phyloP scores from a whole-genome alignment of 2,888 invertebrate genomes.

The Atherix ibis region DNA sequence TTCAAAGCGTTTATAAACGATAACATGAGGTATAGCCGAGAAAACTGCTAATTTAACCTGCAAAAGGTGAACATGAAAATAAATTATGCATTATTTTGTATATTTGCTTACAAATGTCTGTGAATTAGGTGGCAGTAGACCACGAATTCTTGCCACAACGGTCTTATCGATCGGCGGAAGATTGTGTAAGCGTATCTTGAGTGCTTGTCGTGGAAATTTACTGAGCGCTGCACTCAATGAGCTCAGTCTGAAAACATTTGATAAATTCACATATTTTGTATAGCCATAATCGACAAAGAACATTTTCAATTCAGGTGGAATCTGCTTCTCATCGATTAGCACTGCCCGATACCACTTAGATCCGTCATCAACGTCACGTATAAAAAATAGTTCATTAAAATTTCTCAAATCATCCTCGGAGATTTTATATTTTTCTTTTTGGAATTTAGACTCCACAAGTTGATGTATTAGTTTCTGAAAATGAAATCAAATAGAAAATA shows the following conservation, averaged over 20 bases:
- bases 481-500: constrained; percentile 6
- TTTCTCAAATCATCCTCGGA: constrained; percentile 22
- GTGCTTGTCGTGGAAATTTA: constrained; percentile 41
- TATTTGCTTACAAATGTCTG: constrained; percentile 27
- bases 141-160: constrained; percentile 41
- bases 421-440: constrained; percentile 24
- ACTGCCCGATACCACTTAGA: constrained; percentile 36
- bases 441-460: constrained; percentile 22
- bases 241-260: constrained; percentile 35
- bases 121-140: constrained; percentile 37
- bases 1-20: constrained; percentile 51
- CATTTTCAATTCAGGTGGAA: constrained; percentile 22
- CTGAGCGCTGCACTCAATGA: constrained; percentile 38
- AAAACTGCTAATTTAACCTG: constrained; percentile 32
- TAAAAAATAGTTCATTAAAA: constrained; percentile 33
- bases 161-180: constrained; percentile 37
- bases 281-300: constrained; percentile 41
- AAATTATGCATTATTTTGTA: neutral
- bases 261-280: constrained; percentile 29
- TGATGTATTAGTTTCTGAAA: constrained; percentile 21
- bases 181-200: constrained; percentile 40
- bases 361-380: constrained; percentile 26
- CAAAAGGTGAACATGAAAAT: neutral
- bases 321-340: constrained; percentile 23
- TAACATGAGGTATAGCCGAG: constrained; percentile 36